Base-by-base conservation (phyloP, 2,888 invertebrate genomes). In the Diarsia rubi region DNA sequence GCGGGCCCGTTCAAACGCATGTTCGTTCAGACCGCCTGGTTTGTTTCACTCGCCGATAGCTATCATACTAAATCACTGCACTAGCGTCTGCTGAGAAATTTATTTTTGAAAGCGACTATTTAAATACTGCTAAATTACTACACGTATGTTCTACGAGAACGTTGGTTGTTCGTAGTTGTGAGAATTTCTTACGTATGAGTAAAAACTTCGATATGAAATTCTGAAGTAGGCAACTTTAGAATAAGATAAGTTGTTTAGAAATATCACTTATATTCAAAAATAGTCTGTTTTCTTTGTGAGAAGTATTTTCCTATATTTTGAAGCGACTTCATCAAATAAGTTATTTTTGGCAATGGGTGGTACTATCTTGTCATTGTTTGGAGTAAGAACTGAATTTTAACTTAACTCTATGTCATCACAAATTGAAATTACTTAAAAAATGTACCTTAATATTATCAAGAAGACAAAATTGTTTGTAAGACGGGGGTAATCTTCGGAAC, bases 61-160 rank as follows among this genome's bases (percentile, higher is more conserved):
- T 90, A 92, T 91, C 90, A 89, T 89, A 91, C 89, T 96, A 95
- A 96, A 96, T 95, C 94, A 94, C 93, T 83, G 77, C 81, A 81
- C 86, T 86, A 86, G 86, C 88, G 89, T 87, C 86, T 89, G 90
- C 85, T 86, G 76, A 82, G 82, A 88, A 88, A 92, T 91, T 91
- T 93, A 93, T 94, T 93, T 93, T 93, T 90, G 87, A 92, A 92
- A 88, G 81, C 79, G 86, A 88, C 81, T 83, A 83, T 88, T 88
- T 88, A 81, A 88, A 88, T 85, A 82, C 69, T 78, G 70, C 79
- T 77, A 82, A 83, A 86, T 84, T 69, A 76, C 73, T 75, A 71
- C 67, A 57, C 49, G 60, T 70, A 75, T 59, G 63, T 54, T 66
- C 72, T 66, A 60, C 69, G 49, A 65, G 59, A 54, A 68, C 65